These are phyloP conservation scores for Diabrotica undecimpunctata DNA, from an alignment of 1,140 invertebrate species.

Conservation along the genomic window DNA sequence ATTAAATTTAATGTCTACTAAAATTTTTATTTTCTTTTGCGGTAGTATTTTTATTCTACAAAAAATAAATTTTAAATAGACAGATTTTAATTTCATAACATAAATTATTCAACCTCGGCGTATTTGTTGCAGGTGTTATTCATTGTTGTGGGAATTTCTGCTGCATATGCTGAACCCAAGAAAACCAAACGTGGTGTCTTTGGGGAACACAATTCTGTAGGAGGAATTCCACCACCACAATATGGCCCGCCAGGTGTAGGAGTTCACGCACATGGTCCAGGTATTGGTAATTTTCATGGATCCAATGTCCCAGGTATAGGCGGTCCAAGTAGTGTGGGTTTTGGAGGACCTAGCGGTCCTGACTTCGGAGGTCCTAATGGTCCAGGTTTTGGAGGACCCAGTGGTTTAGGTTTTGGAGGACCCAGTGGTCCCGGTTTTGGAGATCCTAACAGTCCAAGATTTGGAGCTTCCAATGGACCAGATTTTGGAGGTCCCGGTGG, in stretches of 20 bases:
- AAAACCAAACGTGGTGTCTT: constrained; percentile 33
- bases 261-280: not conserved
- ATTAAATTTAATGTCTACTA: too few relatives aligned
- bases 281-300: not conserved
- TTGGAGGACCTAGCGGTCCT: not conserved
- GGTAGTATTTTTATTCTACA: too few relatives aligned
- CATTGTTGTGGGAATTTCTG: not conserved
- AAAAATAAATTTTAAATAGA: too few relatives aligned
- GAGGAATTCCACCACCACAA: not conserved
- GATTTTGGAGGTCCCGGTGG: constrained; percentile 20
- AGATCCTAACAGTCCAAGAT: not conserved
- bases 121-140: constrained; percentile 6
- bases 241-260: not conserved
- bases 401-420: constrained; percentile 9
- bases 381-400: too few relatives aligned
- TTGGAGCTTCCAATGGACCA: not conserved
- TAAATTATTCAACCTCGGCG: too few relatives aligned
- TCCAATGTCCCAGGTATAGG: too few relatives aligned
- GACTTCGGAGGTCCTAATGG: not conserved
- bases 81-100: too few relatives aligned
- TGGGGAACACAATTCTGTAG: constrained; percentile 22
- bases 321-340: not conserved
- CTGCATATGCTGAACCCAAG: constrained; percentile 20
- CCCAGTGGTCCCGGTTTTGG: constrained; percentile 11
- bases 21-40: too few relatives aligned